Evolutionary conservation across 2,888 invertebrate genomes (phyloP).

Genomic region (Acanthosepion esculentum): DNA sequence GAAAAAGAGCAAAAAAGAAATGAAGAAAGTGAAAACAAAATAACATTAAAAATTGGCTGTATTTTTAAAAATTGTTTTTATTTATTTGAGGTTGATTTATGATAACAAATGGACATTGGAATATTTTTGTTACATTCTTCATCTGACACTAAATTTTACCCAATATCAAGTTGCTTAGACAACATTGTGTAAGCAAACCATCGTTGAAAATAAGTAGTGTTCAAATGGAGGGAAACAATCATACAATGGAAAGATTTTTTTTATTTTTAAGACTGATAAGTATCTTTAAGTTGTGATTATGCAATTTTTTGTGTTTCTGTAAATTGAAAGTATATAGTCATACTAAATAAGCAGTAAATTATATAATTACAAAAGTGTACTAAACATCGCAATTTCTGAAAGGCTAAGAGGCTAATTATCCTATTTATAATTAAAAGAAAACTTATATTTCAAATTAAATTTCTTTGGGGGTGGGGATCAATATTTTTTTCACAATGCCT

Average conservation of each 20-base stretch:
- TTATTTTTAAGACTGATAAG: not conserved
- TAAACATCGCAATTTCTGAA: not conserved
- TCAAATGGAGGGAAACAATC: not conserved
- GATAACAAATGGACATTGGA: not conserved
- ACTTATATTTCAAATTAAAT: not conserved
- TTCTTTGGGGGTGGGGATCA: not conserved
- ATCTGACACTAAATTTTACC: not conserved
- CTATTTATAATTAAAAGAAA: not conserved
- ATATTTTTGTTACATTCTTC: not conserved
- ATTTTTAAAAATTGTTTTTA: not conserved
- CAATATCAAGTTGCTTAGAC: not conserved
- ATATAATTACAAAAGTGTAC: not conserved
- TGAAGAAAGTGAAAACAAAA: not conserved
- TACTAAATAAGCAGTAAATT: not conserved
- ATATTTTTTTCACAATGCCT: not conserved
- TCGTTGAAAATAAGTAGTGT: not conserved
- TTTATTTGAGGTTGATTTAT: not conserved
- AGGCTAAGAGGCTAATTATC: not conserved
- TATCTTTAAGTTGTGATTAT: not conserved
- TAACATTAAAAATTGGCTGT: not conserved
- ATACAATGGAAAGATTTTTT: constrained; percentile 24
- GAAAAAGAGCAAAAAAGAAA: not conserved
- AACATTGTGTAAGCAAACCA: not conserved
- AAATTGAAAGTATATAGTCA: not conserved
- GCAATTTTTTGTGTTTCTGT: not conserved